Evolutionary conservation across 2,888 invertebrate species (phyloP).

Genomic region (Limnephilus rhombicus): DNA sequence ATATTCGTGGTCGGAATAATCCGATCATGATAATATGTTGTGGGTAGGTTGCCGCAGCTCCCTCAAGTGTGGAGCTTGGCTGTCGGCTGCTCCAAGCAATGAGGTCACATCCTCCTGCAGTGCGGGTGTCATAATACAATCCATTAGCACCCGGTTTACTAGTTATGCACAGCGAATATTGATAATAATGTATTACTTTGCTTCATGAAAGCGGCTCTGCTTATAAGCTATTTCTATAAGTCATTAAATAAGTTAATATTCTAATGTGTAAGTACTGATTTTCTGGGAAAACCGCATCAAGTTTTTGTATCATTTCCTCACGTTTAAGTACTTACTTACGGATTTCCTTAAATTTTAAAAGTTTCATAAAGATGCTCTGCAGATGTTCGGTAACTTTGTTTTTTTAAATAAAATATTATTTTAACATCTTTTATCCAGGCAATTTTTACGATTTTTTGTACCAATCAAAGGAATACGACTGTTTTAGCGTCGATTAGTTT

Average conservation of each 20-base stretch:
- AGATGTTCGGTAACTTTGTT: no score
- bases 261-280: not conserved
- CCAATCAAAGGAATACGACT: no score
- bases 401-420: not conserved
- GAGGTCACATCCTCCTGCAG: not conserved
- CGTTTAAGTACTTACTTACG: not conserved
- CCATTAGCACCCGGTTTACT: not conserved
- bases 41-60: not conserved
- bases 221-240: not conserved
- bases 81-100: not conserved
- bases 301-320: not conserved
- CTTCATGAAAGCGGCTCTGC: not conserved
- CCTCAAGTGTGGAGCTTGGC: not conserved
- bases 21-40: not conserved
- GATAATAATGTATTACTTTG: not conserved
- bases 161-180: not conserved
- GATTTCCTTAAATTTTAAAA: not conserved
- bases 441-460: no score
- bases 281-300: not conserved
- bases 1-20: not conserved
- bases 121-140: constrained; percentile 17
- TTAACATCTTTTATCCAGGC: no score
- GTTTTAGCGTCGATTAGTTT: no score
- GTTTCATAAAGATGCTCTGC: not conserved
- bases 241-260: no score